Base-by-base conservation (phyloP, 2,888 invertebrate genomes). In the Eremobia ochroleuca region DNA sequence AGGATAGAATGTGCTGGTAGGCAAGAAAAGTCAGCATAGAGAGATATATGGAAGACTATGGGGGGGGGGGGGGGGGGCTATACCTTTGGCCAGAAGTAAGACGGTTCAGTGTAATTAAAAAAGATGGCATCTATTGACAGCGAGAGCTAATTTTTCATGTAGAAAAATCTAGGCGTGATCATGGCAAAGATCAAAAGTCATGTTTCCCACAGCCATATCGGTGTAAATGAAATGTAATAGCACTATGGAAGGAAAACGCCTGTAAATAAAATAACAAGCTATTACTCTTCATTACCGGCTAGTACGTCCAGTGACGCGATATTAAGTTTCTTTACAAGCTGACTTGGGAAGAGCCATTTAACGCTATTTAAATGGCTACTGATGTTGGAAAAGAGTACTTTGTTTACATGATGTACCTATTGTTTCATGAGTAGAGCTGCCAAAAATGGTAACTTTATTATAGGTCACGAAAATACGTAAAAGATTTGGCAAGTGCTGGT, bases 241-340 rank as follows among this genome's bases (percentile, higher is more conserved):
- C 28, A 28, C 4, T 43, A 28, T 70, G 61, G 59, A 70, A 68
- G 59, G 59, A 37, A 40, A 37, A 46, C 65, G 31, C 11, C n/a
- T 1, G 37, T 55, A 34, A 69, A 58, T 84, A 83, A 64, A 58
- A 31, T 72, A 46, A 52, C 55, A 40, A 76, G 0, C 64, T 66
- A 76, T 85, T 82, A 81, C 15, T 72, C 71, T 76, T 76, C 71
- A 76, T 85, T 69, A 76, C 34, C 18, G 13, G 40, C 11, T n/a
- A 55, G 67, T 59, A 37, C 28, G 15, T 68, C 21, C 15, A 15
- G 71, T 59, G 59, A 25, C 21, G 28, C 58, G 55, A 31, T 72
- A 72, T 81, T 76, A 62, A 52, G 76, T 85, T 85, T 81, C 68
- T 58, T n/a, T 37, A 58, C 76, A 61, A 72, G 72, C 68, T 68